Evolutionary conservation across 2,888 invertebrate species (phyloP).

Genomic region (Crocallis elinguaria): DNA sequence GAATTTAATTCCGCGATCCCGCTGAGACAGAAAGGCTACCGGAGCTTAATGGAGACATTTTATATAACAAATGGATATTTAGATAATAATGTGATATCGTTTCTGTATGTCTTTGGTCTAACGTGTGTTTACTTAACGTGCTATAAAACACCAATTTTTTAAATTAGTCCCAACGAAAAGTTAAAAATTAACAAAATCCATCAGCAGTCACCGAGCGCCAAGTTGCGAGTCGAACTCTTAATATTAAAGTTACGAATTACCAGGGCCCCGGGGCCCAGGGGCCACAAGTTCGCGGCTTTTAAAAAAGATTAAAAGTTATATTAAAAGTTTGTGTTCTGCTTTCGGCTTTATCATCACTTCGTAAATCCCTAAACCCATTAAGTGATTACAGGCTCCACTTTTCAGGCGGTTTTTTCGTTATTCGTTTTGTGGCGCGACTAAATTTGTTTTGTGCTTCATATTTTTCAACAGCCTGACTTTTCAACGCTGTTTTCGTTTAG

Average conservation of each 20-base stretch:
- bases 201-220: background rate
- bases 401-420: constrained; percentile 14
- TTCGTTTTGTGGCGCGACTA: constrained; percentile 1
- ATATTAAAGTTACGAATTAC: constrained; percentile 5
- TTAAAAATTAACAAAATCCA: constrained; percentile 13
- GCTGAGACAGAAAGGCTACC: background rate
- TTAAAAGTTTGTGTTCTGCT: constrained; percentile 32
- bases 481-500: background rate
- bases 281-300: constrained; percentile 16
- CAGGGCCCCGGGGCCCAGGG: too few relatives aligned
- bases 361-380: constrained; percentile 28
- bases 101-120: too few relatives aligned
- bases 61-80: background rate
- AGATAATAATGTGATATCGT: too few relatives aligned
- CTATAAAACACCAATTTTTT: background rate
- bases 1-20: constrained; percentile 2
- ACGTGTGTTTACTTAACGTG: too few relatives aligned
- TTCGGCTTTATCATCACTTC: constrained; percentile 28
- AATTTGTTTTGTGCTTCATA: constrained; percentile 8
- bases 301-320: constrained; percentile 36
- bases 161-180: background rate
- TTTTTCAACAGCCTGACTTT: background rate
- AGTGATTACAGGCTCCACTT: constrained; percentile 25
- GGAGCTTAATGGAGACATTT: background rate
- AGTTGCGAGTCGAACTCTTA: background rate